phyloP scores from a whole-genome alignment of 2,797 vertebrate species.

The Sciurus carolinensis region DNA sequence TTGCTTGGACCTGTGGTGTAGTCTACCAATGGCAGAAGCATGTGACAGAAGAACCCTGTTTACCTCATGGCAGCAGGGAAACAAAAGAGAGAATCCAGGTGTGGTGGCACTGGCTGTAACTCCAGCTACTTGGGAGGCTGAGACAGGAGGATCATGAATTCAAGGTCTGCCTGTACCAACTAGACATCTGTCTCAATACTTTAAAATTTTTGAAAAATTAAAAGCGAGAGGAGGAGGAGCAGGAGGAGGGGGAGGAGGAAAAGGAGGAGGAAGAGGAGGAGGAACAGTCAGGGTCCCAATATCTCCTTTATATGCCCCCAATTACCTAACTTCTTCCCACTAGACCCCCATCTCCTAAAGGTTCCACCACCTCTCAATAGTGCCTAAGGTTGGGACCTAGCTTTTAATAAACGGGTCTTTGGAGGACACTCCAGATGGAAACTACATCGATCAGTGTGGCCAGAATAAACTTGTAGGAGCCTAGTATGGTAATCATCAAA shows the following conservation, averaged over 20 bases:
- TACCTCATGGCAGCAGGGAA: not conserved
- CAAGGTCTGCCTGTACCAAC: not conserved
- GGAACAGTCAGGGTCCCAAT: not conserved
- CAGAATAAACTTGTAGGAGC: not conserved
- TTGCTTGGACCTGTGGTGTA: not conserved
- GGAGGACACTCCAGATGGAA: not conserved
- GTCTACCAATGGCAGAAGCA: not conserved
- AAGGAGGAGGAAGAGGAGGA: not conserved
- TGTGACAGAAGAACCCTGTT: not conserved
- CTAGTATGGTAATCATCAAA: not conserved
- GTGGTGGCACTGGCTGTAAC: not conserved
- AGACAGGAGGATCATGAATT: not conserved
- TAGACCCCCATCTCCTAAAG: not conserved
- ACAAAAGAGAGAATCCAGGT: not conserved
- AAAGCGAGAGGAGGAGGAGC: too few species aligned
- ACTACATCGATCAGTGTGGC: not conserved
- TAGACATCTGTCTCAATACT: not conserved
- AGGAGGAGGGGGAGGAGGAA: too few species aligned
- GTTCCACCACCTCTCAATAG: not conserved
- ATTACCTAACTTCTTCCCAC: not conserved
- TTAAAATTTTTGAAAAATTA: too few species aligned
- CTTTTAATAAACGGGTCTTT: not conserved
- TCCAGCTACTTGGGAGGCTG: not conserved
- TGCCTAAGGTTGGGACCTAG: not conserved
- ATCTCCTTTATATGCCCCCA: not conserved